Evolutionary conservation across 2,797 vertebrate species (phyloP).

Genomic region (Danio albolineatus): DNA sequence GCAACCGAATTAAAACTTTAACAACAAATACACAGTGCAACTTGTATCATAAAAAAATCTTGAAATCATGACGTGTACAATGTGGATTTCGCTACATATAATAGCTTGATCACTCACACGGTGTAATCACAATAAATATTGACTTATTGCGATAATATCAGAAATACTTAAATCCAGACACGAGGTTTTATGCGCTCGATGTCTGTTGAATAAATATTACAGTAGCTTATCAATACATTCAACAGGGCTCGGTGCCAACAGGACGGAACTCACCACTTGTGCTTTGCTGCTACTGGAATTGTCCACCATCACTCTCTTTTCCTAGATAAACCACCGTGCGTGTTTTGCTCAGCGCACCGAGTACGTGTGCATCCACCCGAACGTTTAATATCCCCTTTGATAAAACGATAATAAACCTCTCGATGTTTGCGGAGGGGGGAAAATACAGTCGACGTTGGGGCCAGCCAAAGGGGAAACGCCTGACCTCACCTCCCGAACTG

Average conservation of each 20-base stretch:
- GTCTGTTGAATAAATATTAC: neutral
- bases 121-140: neutral
- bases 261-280: slow-evolving; percentile 82
- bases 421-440: slow-evolving; percentile 11
- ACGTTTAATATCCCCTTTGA: slow-evolving; percentile 52
- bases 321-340: slow-evolving; percentile 64
- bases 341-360: slow-evolving; percentile 36
- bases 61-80: slow-evolving; percentile 60
- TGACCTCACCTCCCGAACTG: slow-evolving; percentile 75
- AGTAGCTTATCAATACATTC: slow-evolving; percentile 36
- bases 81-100: slow-evolving; percentile 30
- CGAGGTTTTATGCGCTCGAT: neutral
- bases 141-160: neutral
- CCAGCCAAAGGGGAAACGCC: slow-evolving; percentile 68
- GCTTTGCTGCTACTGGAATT: slow-evolving; percentile 76
- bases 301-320: slow-evolving; percentile 77
- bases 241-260: slow-evolving; percentile 47
- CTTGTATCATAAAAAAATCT: slow-evolving; percentile 8
- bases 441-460: slow-evolving; percentile 51
- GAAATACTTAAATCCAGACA: neutral
- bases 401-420: slow-evolving; percentile 41
- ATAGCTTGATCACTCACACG: neutral
- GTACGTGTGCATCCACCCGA: slow-evolving; percentile 58
- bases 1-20: neutral
- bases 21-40: neutral